Evolutionary conservation across 35 echinoderm and acorn worm genomes (phyloP), one percentile per base, ranked within the genome.

Genomic region (Lytechinus variegatus): DNA sequence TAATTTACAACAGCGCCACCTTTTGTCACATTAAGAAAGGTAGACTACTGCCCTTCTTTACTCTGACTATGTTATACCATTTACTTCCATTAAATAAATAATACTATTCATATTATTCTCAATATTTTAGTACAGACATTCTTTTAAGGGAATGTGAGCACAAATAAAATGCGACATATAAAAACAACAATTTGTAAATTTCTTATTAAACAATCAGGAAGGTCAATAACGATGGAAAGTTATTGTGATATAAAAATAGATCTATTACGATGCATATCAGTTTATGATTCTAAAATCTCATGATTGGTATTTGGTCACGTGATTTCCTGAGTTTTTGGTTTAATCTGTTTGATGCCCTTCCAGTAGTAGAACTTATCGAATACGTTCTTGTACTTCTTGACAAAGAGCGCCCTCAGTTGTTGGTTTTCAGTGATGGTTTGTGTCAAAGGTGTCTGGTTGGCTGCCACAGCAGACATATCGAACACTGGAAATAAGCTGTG

Each of bases 281-380:
- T 79, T 79, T 24, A 79, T 79, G 66, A 79, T 79, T 79, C 66
- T 79, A 79, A 79, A 79, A 6, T 79, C 66, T 24, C 19, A 79
- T 79, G 66, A 79, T 19, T 79, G 66, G 66, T n/a, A 24, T 5
- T 79, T 8, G 6, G 88, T 90, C 88, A 90, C 52, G 88, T 90
- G 14, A 56, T 54, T 57, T 93, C 92, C 92, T 93, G 92, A 10
- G 89, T 66, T 94, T 92, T 96, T 71, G 95, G 94, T 90, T 97
- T 99, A 7, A 97, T 53, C 28, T 99, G 96, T 54, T 98, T 99
- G 55, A 97, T 98, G 28, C 97, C 98, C 92, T 99, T 97, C 98
- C 97, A 97, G 89, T 99, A 99, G 94, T 96, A 95, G 56, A 97
- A 98, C 87, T 99, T 99, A 94, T 99, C 97, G 95, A 99, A 99